A percentile compares a stretch with the other conserved stretches of the same genome.
Evolutionary conservation across 2,797 vertebrate genomes (phyloP).

Genomic region (Sebastes steindachneri): DNA sequence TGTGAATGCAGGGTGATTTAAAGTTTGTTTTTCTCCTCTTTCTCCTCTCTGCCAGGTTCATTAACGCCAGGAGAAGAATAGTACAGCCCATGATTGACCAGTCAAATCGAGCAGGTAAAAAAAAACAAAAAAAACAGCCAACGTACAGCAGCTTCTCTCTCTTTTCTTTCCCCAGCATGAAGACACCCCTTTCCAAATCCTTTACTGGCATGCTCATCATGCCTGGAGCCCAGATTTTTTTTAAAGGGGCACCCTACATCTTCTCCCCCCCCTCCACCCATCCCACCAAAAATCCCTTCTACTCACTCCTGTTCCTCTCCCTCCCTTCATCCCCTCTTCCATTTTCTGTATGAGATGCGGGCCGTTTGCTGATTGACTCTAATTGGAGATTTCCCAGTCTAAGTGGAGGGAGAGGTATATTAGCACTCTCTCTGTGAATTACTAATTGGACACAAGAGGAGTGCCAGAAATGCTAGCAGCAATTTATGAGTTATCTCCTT

Average conservation of each 20-base stretch:
- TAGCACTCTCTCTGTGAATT: constrained; percentile 91
- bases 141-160: constrained; percentile 36
- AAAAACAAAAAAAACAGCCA: neutral
- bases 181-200: constrained; percentile 40
- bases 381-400: constrained; percentile 96
- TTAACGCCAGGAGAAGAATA: constrained; percentile 99
- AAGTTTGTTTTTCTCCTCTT: constrained; percentile 75
- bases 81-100: constrained; percentile 99
- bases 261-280: neutral
- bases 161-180: constrained; percentile 31
- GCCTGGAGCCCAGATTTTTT: constrained; percentile 54
- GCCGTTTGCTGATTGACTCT: constrained; percentile 93
- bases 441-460: constrained; percentile 94
- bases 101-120: constrained; percentile 99
- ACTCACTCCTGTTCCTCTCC: constrained; percentile 34
- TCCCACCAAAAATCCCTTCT: neutral
- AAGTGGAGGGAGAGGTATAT: constrained; percentile 89
- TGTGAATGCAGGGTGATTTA: constrained; percentile 79
- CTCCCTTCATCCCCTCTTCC: constrained; percentile 43
- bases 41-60: constrained; percentile 92
- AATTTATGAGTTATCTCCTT: constrained; percentile 71
- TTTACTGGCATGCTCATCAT: constrained; percentile 53
- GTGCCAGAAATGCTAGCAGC: constrained; percentile 87
- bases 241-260: constrained; percentile 26
- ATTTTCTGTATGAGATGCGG: constrained; percentile 76